Conservation (phyloP, 2,113 vertebrate genomes). For the Balaeniceps rex region DNA sequence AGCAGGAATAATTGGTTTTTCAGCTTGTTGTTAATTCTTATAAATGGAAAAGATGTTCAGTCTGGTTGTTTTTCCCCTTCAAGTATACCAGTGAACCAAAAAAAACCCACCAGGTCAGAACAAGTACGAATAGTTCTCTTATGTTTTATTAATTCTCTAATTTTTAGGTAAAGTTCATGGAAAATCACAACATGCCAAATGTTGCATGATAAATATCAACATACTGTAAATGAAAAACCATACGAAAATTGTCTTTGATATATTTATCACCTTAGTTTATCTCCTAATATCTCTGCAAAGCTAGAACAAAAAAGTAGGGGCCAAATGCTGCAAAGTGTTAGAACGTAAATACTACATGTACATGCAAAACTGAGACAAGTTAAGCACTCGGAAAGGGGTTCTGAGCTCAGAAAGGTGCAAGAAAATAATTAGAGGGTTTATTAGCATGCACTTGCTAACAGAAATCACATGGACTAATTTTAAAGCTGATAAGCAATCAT, state of each 20-base stretch:
- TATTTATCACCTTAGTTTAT: neutral
- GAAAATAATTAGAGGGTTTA: neutral
- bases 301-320: neutral
- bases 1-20: neutral
- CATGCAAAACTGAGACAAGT: neutral
- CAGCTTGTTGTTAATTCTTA: neutral
- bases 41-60: neutral
- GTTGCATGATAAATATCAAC: neutral
- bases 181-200: neutral
- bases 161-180: neutral
- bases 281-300: neutral
- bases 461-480: neutral
- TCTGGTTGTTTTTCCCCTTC: neutral
- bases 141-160: neutral
- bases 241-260: neutral
- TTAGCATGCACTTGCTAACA: neutral
- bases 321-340: neutral
- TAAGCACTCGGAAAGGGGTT: neutral
- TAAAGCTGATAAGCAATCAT: neutral
- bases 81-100: neutral
- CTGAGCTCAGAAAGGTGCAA: neutral
- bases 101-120: neutral
- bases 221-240: accelerated
- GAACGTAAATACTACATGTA: accelerated
- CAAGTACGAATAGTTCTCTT: neutral